Percentiles rank a stretch among this genome's conserved stretches.
Evolutionary conservation across 2,888 invertebrate genomes (phyloP).

Genomic region (Ophion ventricosus): DNA sequence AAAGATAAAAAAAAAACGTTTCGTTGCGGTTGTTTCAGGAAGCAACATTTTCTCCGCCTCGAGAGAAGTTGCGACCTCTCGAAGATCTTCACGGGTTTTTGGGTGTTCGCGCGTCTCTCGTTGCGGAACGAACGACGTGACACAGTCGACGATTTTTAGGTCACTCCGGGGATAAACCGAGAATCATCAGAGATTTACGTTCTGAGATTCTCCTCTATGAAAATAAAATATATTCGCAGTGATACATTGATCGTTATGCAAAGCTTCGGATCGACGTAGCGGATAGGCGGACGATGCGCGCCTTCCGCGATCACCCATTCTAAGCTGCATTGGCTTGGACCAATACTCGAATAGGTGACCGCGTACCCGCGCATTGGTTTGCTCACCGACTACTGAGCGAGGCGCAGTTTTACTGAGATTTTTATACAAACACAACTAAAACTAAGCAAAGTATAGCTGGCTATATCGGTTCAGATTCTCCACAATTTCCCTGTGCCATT

Average conservation of each 20-base stretch:
- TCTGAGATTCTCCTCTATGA: neutral
- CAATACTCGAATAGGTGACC: neutral
- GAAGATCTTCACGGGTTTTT: conserved; percentile 57
- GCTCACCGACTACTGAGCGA: no score
- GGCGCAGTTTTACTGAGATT: no score
- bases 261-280: neutral
- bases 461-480: no score
- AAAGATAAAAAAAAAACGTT: conserved; percentile 48
- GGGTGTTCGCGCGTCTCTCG: conserved; percentile 44
- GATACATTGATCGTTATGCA: conserved; percentile 1
- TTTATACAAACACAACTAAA: no score
- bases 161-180: conserved; percentile 71
- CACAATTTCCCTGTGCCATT: no score
- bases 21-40: conserved; percentile 63
- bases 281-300: neutral
- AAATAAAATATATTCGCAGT: conserved; percentile 28
- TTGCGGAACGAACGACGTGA: conserved; percentile 37
- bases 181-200: conserved; percentile 70
- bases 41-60: conserved; percentile 56
- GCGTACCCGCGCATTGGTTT: no score
- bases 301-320: neutral
- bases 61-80: conserved; percentile 39
- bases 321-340: neutral
- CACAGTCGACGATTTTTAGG: conserved; percentile 72
- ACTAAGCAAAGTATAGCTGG: no score